Conservation (phyloP, 92 coral and sea anemone species). For the Virgularia gustaviana region DNA sequence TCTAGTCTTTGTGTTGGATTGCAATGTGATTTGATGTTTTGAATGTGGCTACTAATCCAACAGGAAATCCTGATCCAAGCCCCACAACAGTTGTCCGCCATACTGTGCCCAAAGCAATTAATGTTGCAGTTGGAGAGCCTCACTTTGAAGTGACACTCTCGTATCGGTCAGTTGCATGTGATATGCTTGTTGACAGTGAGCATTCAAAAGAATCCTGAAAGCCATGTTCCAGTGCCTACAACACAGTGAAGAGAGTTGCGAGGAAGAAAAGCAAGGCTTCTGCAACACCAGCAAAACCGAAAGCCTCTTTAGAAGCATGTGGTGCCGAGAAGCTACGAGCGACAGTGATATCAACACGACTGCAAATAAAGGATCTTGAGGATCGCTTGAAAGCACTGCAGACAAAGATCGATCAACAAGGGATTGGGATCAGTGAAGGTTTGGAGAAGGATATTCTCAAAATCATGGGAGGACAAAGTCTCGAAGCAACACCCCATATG, state of each 20-base stretch:
- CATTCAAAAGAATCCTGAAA: constrained; percentile 4
- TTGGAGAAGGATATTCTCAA: too few relatives aligned
- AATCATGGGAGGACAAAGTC: constrained; percentile 24
- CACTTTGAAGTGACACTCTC: too few relatives aligned
- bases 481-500: too few relatives aligned
- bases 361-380: constrained; percentile 15
- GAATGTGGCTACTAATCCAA: too few relatives aligned
- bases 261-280: constrained; percentile 3
- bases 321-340: constrained; percentile 12
- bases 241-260: constrained; percentile 6
- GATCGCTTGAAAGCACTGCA: not conserved
- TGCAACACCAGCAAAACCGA: too few relatives aligned
- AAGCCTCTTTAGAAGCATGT: constrained; percentile 1
- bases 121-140: too few relatives aligned
- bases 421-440: not conserved
- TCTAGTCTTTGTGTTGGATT: too few relatives aligned
- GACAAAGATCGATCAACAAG: constrained; percentile 5
- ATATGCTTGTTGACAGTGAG: not conserved
- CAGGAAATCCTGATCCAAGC: too few relatives aligned
- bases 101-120: too few relatives aligned
- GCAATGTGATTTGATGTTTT: too few relatives aligned
- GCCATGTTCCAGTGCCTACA: not conserved
- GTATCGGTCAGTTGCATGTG: too few relatives aligned
- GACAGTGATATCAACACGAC: constrained; percentile 7
- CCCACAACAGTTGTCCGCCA: too few relatives aligned